Evolutionary conservation across 2,113 vertebrate genomes (phyloP).

Genomic region (Butorides virescens): DNA sequence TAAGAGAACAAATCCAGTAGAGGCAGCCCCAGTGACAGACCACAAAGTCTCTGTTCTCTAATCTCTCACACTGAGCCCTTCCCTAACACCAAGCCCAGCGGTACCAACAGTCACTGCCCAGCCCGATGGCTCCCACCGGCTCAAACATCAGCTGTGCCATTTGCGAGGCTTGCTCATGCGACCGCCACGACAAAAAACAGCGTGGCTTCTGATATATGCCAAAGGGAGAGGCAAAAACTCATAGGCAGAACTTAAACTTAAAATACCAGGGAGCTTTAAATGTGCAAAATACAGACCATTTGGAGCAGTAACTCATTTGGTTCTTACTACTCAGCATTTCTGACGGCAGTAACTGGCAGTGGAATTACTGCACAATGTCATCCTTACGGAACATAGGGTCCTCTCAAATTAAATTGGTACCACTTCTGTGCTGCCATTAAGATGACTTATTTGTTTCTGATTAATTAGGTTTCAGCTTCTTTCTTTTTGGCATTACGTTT

Average conservation of each 20-base stretch:
- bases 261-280: background rate
- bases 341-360: constrained; percentile 48
- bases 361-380: constrained; percentile 53
- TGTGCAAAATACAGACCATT: background rate
- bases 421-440: constrained; percentile 61
- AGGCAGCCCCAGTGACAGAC: background rate
- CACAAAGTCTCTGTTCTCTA: rapidly evolving
- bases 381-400: constrained; percentile 60
- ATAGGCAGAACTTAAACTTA: background rate
- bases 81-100: rapidly evolving
- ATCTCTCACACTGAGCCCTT: background rate
- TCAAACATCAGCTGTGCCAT: rapidly evolving
- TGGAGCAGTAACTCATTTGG: constrained; percentile 36
- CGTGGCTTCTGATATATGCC: background rate
- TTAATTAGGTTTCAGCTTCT: constrained; percentile 70
- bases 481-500: constrained; percentile 69
- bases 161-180: background rate
- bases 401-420: constrained; percentile 57
- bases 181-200: background rate
- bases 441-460: constrained; percentile 69
- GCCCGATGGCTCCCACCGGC: background rate
- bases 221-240: background rate
- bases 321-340: constrained; percentile 30
- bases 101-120: background rate
- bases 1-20: background rate